Base-by-base conservation (phyloP, 2,797 vertebrate species). In the Galagoides demidoff region DNA sequence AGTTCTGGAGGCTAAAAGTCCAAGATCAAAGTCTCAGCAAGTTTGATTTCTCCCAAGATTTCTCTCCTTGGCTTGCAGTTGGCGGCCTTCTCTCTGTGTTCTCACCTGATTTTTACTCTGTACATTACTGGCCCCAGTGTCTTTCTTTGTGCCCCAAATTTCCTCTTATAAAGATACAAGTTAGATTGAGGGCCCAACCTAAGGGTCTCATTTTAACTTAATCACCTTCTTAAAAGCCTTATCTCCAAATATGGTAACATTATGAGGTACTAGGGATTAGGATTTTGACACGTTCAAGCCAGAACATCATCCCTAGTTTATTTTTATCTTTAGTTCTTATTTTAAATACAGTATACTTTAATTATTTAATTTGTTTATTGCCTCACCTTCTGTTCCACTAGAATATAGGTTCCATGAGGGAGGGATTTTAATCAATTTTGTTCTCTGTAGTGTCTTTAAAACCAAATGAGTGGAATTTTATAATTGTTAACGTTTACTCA, bases 301-400 rank as follows among this genome's bases (percentile, higher is more conserved):
- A 20, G 23, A 76, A 55, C 23, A 57, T 31, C 20, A 49, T 37
- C 12, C 22, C 39, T 78, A 59, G 19, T 83, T 90, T 88, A 55
- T 79, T 97, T 96, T 96, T 94, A 43, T 74, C 19, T 82, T 0
- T 76, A 85, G 17, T 27, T 22, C 12, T 78, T 78, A 83, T 78
- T 79, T 93, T 89, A 94, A 89, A 82, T 68, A 22, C 3, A 37
- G 0, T 81, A 14, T 64, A 68, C 74, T 92, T 93, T 74, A 76
- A 73, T 90, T 84, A 76, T 29, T 91, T 87, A 87, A 92, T 73
- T 87, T 84, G 37, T 34, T 91, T 89, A 78, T 85, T 89, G 16
- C 89, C 5, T 96, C 20, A 66, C 49, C 70, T 85, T 74, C 14
- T 61, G 14, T 39, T 31, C 43, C n/a, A 74, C 22, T 91, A 71